Evolutionary conservation across 2,888 invertebrate genomes (phyloP).

Genomic region (Cryptocephalus moraei): DNA sequence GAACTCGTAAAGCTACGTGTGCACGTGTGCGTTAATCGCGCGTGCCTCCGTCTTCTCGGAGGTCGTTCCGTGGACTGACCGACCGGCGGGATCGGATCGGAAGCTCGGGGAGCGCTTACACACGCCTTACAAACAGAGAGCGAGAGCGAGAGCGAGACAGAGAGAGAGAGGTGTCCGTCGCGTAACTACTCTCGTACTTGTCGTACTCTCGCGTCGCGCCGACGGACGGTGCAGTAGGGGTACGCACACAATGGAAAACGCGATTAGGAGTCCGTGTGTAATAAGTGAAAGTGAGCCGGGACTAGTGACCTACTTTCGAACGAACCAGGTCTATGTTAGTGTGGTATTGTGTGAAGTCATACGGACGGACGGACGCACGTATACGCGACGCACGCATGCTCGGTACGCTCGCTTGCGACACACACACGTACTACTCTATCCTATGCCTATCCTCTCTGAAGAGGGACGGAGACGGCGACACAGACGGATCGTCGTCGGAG

Average conservation of each 20-base stretch:
- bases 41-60: constrained; percentile 14
- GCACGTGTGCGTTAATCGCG: not conserved
- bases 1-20: not conserved
- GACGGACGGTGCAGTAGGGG: constrained; percentile 45
- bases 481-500: constrained; percentile 11
- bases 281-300: constrained; percentile 80
- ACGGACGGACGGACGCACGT: constrained; percentile 30
- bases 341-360: constrained; percentile 35
- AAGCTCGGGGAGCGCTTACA: not conserved
- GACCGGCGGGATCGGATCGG: constrained; percentile 5
- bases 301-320: constrained; percentile 77
- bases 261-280: constrained; percentile 65
- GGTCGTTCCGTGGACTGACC: constrained; percentile 13
- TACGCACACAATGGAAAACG: constrained; percentile 51
- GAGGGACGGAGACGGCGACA: not conserved
- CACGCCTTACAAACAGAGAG: no score
- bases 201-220: no score
- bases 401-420: no score
- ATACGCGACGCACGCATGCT: no score
- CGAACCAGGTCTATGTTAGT: constrained; percentile 89
- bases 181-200: no score
- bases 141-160: no score
- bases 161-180: no score
- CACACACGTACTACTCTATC: no score
- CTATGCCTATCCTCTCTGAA: no score